Base-by-base conservation (phyloP, 2,113 vertebrate species). In the Polypterus senegalus region DNA sequence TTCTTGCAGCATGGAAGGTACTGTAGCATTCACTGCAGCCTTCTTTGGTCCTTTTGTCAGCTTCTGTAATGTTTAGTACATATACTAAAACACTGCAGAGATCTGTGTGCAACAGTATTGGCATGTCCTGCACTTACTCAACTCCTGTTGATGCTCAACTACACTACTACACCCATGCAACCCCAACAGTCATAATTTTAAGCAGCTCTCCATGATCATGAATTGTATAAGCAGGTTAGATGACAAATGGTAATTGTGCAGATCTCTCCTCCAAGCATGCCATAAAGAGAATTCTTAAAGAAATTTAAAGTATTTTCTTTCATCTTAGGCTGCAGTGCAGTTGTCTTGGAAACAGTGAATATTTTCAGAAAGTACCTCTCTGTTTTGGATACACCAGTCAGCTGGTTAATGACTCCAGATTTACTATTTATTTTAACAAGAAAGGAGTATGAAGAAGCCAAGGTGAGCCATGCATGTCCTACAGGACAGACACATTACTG, bases 311-410 rank as follows among this genome's bases (percentile, higher is more conserved):
- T 2, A 52, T 72, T 52, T 56, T 63, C 59, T 54, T 58, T 67
- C 61, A 47, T 3, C 43, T 11, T 64, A 97, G 93, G 82, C 48
- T 97, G 92, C 63, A 65, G 3, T 0, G 77, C 90, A 60, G 77
- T 97, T 0, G 76, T 81, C 2, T 79, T 98, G 9, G 77, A 85
- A 61, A 91, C 92, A 0, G 88, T 95, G 4, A 85, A 75, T 63
- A 54, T 92, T 63, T 62, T 93, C 64, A 86, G 93, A 66, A 99
- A 97, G 65, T 98, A 97, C 66, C 47, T 89, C 56, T 92, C 86
- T 9, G 6, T 94, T 57, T 76, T 97, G 67, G 96, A 99, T 51
- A 73, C 94, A 46, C 91, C 84, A 6, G 7, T 92, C 63, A 91
- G 88, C 76, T 89, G 86, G 82, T 72, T 93, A 45, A 73, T 71